Conservation (phyloP, 2,888 invertebrate genomes). For the Clunio marinus region DNA sequence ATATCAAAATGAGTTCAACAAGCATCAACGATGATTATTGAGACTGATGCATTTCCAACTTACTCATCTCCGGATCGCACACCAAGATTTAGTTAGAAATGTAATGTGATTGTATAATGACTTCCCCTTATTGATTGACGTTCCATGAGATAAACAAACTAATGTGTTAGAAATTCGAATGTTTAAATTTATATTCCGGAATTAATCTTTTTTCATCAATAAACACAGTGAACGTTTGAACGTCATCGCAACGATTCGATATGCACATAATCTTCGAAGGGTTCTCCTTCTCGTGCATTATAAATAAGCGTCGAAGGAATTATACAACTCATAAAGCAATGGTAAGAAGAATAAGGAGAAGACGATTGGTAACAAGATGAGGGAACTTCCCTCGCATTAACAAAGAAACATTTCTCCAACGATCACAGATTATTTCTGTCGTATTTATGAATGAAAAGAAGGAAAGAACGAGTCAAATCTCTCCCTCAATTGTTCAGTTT, state of each 20-base stretch:
- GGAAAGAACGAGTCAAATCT: too few relatives aligned
- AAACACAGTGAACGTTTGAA: too few relatives aligned
- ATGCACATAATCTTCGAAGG: constrained; percentile 20
- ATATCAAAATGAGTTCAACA: constrained; percentile 5
- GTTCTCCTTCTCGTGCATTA: too few relatives aligned
- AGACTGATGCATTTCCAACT: constrained; percentile 7
- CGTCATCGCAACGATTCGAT: not conserved
- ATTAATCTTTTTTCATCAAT: not conserved
- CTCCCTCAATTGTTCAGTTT: constrained; percentile 8
- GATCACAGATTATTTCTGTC: too few relatives aligned
- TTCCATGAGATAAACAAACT: constrained; percentile 11
- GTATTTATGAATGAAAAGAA: too few relatives aligned
- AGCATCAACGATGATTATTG: not conserved
- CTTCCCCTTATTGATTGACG: constrained; percentile 11
- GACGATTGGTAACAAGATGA: too few relatives aligned
- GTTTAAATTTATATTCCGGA: not conserved
- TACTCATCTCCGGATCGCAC: not conserved
- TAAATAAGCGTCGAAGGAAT: too few relatives aligned
- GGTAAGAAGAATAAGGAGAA: too few relatives aligned
- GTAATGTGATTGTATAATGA: constrained; percentile 5
- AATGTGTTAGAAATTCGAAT: too few relatives aligned
- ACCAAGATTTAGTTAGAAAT: too few relatives aligned
- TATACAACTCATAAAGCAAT: constrained; percentile 21
- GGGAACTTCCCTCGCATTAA: too few relatives aligned
- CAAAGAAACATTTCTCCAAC: too few relatives aligned